Conservation (phyloP, 2,113 vertebrate genomes). For the Cariama cristata region DNA sequence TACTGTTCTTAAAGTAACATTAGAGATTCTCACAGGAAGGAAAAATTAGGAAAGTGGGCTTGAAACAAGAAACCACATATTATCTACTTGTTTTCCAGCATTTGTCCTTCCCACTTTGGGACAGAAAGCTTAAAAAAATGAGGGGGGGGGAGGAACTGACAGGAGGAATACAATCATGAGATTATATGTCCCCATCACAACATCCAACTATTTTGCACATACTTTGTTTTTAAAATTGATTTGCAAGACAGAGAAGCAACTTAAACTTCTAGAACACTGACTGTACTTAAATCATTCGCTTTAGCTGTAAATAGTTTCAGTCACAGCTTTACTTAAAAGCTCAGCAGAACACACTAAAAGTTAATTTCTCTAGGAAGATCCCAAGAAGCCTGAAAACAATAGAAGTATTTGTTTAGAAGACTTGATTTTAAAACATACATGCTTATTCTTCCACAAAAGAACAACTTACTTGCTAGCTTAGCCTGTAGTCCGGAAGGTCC, state of each 20-base stretch:
- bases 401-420: not conserved
- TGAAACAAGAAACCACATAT: not conserved
- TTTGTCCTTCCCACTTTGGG: not conserved
- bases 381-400: not conserved
- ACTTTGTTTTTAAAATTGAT: not conserved
- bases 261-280: not conserved
- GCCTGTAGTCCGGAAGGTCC: slow-evolving; percentile 99
- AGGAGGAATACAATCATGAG: not conserved
- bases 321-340: not conserved
- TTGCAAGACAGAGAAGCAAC: not conserved
- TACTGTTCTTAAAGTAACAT: not conserved
- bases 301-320: not conserved
- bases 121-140: not conserved
- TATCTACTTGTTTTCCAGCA: not conserved
- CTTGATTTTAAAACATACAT: not conserved
- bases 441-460: not conserved
- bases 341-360: not conserved
- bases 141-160: not conserved
- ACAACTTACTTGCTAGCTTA: slow-evolving; percentile 97
- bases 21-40: not conserved
- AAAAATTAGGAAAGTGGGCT: not conserved
- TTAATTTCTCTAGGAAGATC: not conserved
- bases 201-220: not conserved
- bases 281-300: not conserved
- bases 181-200: not conserved